A percentile compares a stretch with the other conserved stretches of the same genome.
phyloP scores from a whole-genome alignment of 2,797 vertebrate genomes.

The Cichlasoma orientale region DNA sequence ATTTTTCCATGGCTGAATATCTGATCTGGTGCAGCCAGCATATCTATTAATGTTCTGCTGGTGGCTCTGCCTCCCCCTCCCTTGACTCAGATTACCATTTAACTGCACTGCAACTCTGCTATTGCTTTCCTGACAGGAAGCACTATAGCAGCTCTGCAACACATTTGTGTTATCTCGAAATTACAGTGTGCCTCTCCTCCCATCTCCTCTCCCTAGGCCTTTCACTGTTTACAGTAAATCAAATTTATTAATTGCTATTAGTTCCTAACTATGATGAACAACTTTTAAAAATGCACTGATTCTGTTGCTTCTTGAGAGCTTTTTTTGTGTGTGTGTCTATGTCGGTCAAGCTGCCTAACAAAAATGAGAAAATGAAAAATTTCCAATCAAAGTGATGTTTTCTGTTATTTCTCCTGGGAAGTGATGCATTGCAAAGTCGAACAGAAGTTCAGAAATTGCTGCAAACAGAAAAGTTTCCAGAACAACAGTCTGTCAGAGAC shows the following conservation, averaged over 20 bases:
- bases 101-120: slow-evolving; percentile 28
- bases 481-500: not conserved
- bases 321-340: not conserved
- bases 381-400: not conserved
- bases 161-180: not conserved
- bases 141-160: slow-evolving; percentile 10
- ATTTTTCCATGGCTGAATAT: slow-evolving; percentile 37
- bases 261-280: not conserved
- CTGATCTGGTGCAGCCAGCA: slow-evolving; percentile 38
- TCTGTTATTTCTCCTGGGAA: not conserved
- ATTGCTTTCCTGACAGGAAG: slow-evolving; percentile 8
- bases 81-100: slow-evolving; percentile 45
- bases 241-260: not conserved
- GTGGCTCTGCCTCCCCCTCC: slow-evolving; percentile 18
- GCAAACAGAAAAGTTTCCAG: not conserved
- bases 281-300: slow-evolving; percentile 6
- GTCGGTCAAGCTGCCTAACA: not conserved
- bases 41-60: slow-evolving; percentile 45
- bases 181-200: not conserved
- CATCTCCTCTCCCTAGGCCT: not conserved
- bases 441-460: not conserved
- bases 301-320: not conserved
- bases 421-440: not conserved
- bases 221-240: not conserved
- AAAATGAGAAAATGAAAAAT: not conserved